Percentiles rank a stretch among this genome's conserved stretches.
These are phyloP conservation scores for Scomber colias DNA, from an alignment of 2,113 vertebrate species.

Conservation along the genomic window DNA sequence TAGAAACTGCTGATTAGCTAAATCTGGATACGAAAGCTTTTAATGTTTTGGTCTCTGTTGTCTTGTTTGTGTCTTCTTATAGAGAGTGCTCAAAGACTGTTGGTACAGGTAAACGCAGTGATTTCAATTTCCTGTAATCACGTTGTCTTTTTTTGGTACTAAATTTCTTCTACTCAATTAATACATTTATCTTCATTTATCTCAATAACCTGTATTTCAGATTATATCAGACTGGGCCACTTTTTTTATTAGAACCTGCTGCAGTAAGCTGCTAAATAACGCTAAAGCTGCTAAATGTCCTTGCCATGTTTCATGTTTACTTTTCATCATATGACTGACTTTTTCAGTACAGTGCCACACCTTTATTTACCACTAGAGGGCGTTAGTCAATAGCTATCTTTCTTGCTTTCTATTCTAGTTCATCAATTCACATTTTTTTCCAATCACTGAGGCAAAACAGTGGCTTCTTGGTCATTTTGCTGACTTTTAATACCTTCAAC, in stretches of 20 bases:
- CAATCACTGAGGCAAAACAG: background rate
- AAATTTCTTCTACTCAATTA: background rate
- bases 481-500: background rate
- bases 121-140: too few relatives aligned
- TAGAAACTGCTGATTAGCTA: too few relatives aligned
- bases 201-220: background rate
- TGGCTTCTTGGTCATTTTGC: background rate
- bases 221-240: background rate
- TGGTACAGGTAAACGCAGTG: too few relatives aligned
- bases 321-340: too few relatives aligned
- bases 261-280: background rate
- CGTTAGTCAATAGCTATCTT: background rate
- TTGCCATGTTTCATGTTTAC: too few relatives aligned
- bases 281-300: too few relatives aligned
- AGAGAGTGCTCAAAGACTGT: too few relatives aligned
- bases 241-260: background rate
- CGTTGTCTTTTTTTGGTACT: background rate
- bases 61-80: too few relatives aligned
- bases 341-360: background rate
- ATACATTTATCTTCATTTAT: background rate
- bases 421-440: background rate
- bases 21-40: background rate
- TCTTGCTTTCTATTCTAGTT: background rate
- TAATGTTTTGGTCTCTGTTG: background rate
- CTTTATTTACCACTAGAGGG: conserved; percentile 57